Evolutionary conservation across 2,113 vertebrate genomes (phyloP).

Genomic region (Corythornis madagascariensis): DNA sequence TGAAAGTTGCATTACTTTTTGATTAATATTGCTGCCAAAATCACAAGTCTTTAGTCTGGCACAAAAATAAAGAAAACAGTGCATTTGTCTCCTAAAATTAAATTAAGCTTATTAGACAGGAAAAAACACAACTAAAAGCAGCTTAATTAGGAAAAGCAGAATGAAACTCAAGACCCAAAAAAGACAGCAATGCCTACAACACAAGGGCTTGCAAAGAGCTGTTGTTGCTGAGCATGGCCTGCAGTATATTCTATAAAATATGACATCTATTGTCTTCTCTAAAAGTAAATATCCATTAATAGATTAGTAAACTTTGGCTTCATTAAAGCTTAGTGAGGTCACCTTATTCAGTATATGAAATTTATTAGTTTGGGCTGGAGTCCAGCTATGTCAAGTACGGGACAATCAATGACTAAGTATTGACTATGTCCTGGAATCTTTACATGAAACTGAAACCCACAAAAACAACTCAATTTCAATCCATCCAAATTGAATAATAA

Average conservation of each 20-base stretch:
- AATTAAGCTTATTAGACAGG: constrained; percentile 5
- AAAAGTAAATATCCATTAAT: constrained; percentile 16
- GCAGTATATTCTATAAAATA: not conserved
- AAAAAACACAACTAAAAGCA: not conserved
- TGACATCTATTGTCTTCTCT: constrained; percentile 3
- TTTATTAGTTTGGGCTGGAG: not conserved
- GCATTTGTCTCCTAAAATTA: constrained; percentile 7
- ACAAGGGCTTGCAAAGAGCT: not conserved
- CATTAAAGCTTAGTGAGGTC: not conserved
- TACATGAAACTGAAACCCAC: not conserved
- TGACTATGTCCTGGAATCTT: not conserved
- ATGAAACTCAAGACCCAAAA: not conserved
- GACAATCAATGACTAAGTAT: not conserved
- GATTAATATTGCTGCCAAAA: constrained; percentile 6
- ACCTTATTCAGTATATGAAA: not conserved
- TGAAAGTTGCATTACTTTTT: constrained; percentile 5
- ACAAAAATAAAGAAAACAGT: not conserved
- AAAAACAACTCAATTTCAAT: not conserved
- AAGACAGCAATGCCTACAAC: not conserved
- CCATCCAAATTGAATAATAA: not conserved
- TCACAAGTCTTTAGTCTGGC: not conserved
- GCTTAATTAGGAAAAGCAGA: constrained; percentile 8
- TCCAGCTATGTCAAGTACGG: not conserved
- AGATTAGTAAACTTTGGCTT: constrained; percentile 5
- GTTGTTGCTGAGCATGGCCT: not conserved